These are phyloP conservation scores for Atherinosoma microstoma DNA, from an alignment of 2,797 vertebrate genomes.

Conservation along the genomic window DNA sequence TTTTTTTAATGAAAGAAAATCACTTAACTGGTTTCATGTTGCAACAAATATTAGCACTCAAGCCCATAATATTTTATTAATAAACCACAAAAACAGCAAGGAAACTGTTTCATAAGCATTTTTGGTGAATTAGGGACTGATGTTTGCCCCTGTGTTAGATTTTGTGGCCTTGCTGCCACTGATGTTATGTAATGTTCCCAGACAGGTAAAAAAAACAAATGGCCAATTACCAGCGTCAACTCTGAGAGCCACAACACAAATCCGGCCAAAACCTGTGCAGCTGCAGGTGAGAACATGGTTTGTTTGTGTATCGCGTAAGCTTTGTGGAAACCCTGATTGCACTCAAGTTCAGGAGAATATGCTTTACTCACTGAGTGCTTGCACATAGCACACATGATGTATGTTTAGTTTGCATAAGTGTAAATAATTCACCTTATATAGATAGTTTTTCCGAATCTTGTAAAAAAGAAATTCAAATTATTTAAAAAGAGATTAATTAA, in stretches of 20 bases:
- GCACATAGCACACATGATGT: background rate
- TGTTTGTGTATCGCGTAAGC: slow-evolving; percentile 15
- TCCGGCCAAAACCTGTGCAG: slow-evolving; percentile 34
- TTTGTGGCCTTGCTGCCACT: slow-evolving; percentile 52
- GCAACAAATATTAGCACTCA: slow-evolving; percentile 4
- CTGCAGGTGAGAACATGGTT: slow-evolving; percentile 48
- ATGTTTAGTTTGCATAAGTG: background rate
- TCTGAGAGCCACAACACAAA: slow-evolving; percentile 38
- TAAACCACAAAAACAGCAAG: slow-evolving; percentile 1
- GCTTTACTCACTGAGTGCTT: background rate
- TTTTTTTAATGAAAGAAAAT: background rate
- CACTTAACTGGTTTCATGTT: background rate
- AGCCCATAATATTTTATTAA: slow-evolving; percentile 25
- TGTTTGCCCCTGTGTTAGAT: slow-evolving; percentile 38
- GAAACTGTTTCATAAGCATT: slow-evolving; percentile 41
- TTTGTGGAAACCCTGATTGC: slow-evolving; percentile 11
- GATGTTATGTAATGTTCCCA: slow-evolving; percentile 60
- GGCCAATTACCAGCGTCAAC: slow-evolving; percentile 64
- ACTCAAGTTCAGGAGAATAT: slow-evolving; percentile 5
- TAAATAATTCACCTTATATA: background rate
- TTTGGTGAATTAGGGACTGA: slow-evolving; percentile 37
- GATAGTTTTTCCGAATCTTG: background rate
- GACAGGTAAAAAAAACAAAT: slow-evolving; percentile 75
- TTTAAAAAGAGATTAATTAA: background rate
- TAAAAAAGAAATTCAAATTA: background rate